A percentile compares a stretch with the other conserved stretches of the same genome.
phyloP scores from a whole-genome alignment of 2,113 vertebrate genomes.

The Myrmophylax atrothorax region DNA sequence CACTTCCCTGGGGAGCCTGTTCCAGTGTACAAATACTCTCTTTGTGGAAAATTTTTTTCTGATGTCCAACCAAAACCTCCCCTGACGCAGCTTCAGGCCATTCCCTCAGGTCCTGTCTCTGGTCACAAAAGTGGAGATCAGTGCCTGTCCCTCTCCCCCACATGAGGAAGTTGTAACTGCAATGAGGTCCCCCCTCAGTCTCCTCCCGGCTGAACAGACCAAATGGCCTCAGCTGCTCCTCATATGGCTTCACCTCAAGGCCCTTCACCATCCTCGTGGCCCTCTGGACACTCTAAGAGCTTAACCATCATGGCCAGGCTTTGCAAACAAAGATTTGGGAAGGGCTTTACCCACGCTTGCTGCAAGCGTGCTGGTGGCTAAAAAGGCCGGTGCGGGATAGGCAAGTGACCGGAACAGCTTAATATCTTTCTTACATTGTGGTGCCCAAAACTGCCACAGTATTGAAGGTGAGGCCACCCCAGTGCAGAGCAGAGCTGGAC shows the following conservation, averaged over 20 bases:
- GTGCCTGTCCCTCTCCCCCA: background rate
- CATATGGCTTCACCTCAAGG: background rate
- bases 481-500: background rate
- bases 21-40: background rate
- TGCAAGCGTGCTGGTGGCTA: too few species aligned
- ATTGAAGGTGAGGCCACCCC: accelerated
- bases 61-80: background rate
- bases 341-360: too few species aligned
- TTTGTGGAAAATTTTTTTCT: background rate
- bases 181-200: background rate
- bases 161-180: background rate
- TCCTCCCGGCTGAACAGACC: background rate
- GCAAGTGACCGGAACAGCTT: background rate
- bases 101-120: background rate
- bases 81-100: background rate
- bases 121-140: background rate
- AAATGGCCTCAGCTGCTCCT: background rate
- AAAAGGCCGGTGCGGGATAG: too few species aligned
- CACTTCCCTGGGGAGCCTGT: background rate
- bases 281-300: background rate
- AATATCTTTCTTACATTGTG: background rate
- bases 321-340: too few species aligned
- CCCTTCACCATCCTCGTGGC: background rate
- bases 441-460: background rate
- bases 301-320: background rate